Evolutionary conservation across 1,140 invertebrate genomes (phyloP).

Genomic region (Heliothis subflexa): DNA sequence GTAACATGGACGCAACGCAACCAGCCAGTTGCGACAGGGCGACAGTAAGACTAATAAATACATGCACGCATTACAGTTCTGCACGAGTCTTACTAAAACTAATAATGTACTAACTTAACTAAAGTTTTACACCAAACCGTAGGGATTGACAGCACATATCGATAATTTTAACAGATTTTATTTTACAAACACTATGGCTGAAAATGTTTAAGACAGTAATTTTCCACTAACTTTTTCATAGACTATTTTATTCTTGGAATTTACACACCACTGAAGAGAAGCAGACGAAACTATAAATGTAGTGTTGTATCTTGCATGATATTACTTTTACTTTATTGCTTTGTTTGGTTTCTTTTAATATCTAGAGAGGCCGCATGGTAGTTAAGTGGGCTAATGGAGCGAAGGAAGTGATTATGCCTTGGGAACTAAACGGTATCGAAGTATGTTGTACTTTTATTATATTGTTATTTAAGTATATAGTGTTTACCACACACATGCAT

Average conservation of each 20-base stretch:
- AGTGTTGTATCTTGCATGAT: conserved; percentile 64
- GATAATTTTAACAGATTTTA: conserved; percentile 8
- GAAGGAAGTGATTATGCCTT: conserved; percentile 83
- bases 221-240: conserved; percentile 12
- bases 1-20: conserved; percentile 76
- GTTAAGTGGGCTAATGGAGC: conserved; percentile 84
- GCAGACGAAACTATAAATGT: conserved; percentile 35
- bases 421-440: conserved; percentile 80
- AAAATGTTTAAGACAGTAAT: conserved; percentile 10
- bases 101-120: conserved; percentile 42
- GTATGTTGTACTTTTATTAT: conserved; percentile 77
- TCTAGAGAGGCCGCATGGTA: conserved; percentile 85
- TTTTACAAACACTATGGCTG: neutral
- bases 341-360: conserved; percentile 76
- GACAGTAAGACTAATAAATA: conserved; percentile 74
- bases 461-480: conserved; percentile 48
- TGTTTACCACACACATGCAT: conserved; percentile 45
- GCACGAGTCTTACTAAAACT: conserved; percentile 52
- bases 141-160: conserved; percentile 5
- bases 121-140: neutral
- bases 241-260: conserved; percentile 1
- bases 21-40: conserved; percentile 73
- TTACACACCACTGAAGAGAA: neutral
- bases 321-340: conserved; percentile 72
- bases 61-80: conserved; percentile 66